phyloP scores from a whole-genome alignment of 2,888 invertebrate genomes.

The Mayetiola destructor region DNA sequence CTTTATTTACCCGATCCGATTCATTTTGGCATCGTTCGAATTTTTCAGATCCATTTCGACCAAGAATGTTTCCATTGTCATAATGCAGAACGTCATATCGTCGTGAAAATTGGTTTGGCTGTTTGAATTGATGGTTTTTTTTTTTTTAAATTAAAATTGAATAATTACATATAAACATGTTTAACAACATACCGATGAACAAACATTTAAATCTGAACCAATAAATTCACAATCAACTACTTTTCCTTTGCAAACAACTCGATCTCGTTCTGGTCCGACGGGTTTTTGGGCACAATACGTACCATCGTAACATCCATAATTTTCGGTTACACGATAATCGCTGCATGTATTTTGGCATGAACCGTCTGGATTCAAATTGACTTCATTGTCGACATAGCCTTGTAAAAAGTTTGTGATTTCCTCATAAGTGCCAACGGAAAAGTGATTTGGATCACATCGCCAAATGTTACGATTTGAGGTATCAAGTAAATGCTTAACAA shows the following conservation, averaged over 20 bases:
- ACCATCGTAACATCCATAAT: constrained; percentile 48
- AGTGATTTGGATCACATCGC: constrained; percentile 2
- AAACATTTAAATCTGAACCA: constrained; percentile 66
- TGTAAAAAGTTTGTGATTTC: constrained; percentile 52
- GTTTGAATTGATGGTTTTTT: too few species aligned
- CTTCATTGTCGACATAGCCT: constrained; percentile 68
- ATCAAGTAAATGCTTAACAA: background rate
- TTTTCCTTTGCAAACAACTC: constrained; percentile 53
- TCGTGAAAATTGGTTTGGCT: background rate
- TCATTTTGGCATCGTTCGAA: background rate
- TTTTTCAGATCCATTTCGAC: background rate
- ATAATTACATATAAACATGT: constrained; percentile 59
- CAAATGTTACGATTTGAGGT: background rate
- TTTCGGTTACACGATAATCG: constrained; percentile 49
- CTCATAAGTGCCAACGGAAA: constrained; percentile 21
- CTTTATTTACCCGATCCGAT: background rate
- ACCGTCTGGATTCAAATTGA: constrained; percentile 52
- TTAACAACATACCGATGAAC: constrained; percentile 50
- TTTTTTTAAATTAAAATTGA: too few species aligned
- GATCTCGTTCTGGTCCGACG: constrained; percentile 37
- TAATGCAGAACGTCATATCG: background rate
- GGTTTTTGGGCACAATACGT: constrained; percentile 37
- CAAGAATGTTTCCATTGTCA: constrained; percentile 3
- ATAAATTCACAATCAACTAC: constrained; percentile 54
- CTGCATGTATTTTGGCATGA: constrained; percentile 60